Base-by-base conservation (phyloP, 2,888 invertebrate genomes). In the Drosophila barbarae region DNA sequence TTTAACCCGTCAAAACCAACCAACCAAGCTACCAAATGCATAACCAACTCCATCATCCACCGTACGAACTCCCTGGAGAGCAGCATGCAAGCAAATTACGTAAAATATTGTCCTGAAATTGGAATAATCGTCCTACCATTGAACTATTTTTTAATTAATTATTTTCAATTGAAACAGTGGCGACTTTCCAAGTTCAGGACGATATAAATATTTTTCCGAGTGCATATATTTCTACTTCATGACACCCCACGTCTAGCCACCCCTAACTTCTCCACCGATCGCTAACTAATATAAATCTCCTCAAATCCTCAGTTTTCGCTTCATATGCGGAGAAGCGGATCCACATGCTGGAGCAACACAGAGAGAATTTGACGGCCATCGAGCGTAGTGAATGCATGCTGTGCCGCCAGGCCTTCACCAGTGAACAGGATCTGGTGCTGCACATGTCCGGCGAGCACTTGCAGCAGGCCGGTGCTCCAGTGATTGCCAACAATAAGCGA, bases 351-450 rank as follows among this genome's bases (percentile, higher is more conserved):
- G 79, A 86, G 54, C 55, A 57, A 65, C 87, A 87, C 54, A 73
- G 77, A 49, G 86, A 83, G 41, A 87, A 87, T 65, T 58, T 87
- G 5, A 87, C 87, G 1, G 66, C 77, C 34, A 85, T 85, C 36
- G 87, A 87, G 56, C 85, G 85, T n/a, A 85, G 87, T 52, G 86
- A 87, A 58, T 87, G 87, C 42, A 88, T 87, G 88, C 56, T 85
- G 6, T 87, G 87, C n/a, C 85, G 85, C 3, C 79, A 85, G 57
- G 76, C 75, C 28, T 87, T 77, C 21, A 71, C 76, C 10, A 81
- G 61, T 36, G 87, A 85, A 51, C 54, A 64, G 46, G 76, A 85
- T 18, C 74, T 87, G 6, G 77, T 74, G 18, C 76, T 76, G 42
- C 87, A 87, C 49, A 87, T 87, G 85, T 57, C 55, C 4, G 63